These are phyloP conservation scores for Meganola albula DNA, from an alignment of 2,888 invertebrate species.

Conservation along the genomic window DNA sequence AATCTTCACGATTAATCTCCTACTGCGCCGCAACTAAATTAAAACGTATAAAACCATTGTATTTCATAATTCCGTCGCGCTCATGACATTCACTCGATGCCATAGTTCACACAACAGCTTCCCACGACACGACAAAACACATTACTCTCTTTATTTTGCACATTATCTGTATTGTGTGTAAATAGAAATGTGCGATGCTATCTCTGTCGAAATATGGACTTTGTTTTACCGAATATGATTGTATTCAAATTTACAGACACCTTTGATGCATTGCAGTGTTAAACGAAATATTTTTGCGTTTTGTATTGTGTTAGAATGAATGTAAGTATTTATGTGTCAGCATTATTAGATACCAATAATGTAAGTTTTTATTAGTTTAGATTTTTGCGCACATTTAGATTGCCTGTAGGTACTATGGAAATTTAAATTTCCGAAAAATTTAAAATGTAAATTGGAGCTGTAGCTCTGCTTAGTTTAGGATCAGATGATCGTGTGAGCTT, in stretches of 20 bases:
- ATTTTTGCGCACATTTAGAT: no score
- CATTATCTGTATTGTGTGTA: conserved; percentile 52
- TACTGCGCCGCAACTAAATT: conserved; percentile 16
- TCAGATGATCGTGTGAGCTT: no score
- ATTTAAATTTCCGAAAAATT: no score
- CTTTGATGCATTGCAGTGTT: conserved; percentile 21
- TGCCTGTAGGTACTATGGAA: no score
- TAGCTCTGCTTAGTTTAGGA: no score
- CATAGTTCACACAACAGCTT: conserved; percentile 39
- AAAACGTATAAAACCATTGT: conserved; percentile 17
- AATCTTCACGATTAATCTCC: conserved; percentile 23
- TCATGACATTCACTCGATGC: conserved; percentile 26
- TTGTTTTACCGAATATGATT: conserved; percentile 36
- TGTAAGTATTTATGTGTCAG: no score
- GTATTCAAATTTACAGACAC: conserved; percentile 49
- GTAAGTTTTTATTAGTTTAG: no score
- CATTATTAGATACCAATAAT: no score
- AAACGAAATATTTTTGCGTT: conserved; percentile 18
- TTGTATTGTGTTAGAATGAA: background rate
- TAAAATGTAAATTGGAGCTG: no score
- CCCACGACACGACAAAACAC: conserved; percentile 65
- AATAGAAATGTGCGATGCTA: conserved; percentile 55
- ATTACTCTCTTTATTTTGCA: conserved; percentile 52
- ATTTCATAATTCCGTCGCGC: conserved; percentile 27
- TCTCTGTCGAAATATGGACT: conserved; percentile 39